These are phyloP conservation scores for Steatocranus sp. DNA, from an alignment of 2,797 vertebrate species.

Conservation along the genomic window DNA sequence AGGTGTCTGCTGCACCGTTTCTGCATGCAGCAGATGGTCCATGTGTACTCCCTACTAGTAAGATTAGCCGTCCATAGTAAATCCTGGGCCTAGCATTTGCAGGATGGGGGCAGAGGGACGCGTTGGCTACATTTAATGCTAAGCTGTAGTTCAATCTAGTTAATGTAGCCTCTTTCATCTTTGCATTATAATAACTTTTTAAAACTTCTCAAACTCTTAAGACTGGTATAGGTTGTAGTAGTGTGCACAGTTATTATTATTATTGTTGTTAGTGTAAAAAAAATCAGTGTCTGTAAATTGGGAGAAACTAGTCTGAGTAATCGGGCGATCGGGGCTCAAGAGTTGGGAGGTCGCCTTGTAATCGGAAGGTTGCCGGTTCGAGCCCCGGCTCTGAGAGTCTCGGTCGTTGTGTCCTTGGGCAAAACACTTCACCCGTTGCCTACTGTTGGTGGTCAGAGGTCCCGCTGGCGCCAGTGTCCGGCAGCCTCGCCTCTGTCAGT, in stretches of 20 bases:
- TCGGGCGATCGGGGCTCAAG: too few species aligned
- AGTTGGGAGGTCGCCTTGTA: too few species aligned
- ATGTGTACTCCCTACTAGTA: slow-evolving; percentile 31
- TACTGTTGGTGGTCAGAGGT: too few species aligned
- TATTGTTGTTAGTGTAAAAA: rapidly evolving
- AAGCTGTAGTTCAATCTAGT: slow-evolving; percentile 40
- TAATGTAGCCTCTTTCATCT: neutral
- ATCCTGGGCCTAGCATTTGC: slow-evolving; percentile 46
- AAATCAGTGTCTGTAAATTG: neutral
- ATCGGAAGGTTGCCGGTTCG: too few species aligned
- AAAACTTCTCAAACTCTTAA: neutral
- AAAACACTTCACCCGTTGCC: too few species aligned
- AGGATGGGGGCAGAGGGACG: slow-evolving; percentile 32
- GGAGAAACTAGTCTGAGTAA: neutral
- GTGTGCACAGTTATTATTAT: neutral
- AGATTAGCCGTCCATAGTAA: slow-evolving; percentile 61
- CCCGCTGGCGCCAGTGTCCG: too few species aligned
- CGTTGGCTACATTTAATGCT: slow-evolving; percentile 21
- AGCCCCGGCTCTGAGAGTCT: too few species aligned
- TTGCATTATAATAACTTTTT: neutral
- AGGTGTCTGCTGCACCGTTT: neutral
- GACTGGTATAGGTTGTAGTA: neutral
- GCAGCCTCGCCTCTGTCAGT: too few species aligned
- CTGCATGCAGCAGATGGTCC: slow-evolving; percentile 57
- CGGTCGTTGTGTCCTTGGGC: too few species aligned